Base-by-base conservation (phyloP, 2,113 vertebrate species). In the Corvus moneduloides region DNA sequence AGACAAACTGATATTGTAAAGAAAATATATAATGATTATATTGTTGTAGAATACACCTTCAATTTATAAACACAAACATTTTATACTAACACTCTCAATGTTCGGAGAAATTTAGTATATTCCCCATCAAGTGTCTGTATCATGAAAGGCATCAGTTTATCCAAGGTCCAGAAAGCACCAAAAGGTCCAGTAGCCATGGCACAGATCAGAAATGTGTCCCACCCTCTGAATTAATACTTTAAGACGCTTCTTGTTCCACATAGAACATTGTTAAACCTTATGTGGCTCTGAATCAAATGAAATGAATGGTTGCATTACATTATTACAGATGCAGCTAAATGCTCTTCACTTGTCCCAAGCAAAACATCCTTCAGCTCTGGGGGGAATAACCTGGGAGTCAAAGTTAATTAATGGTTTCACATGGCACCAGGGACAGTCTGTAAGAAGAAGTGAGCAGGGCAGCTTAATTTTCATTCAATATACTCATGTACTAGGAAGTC, bases 291-390 rank as follows among this genome's bases (percentile, higher is more conserved):
- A 95, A 97, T 93, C 80, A 90, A 96, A 90, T 81, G 2, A 94
- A 97, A 97, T 96, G 80, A 95, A 93, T 87, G 87, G 80, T 87
- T 96, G 49, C 61, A 72, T 84, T 75, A 52, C n/a, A 61, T 96
- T 93, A 94, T 94, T 96, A 96, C 48, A 94, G 86, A 87, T 92
- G 93, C 73, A 94, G 84, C 64, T 94, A 87, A 80, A 92, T 61
- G 73, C 28, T 95, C 39, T 59, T 87, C 93, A 28, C 44, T 81
- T 84, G 68, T 77, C 39, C 89, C 52, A 80, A 90, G 86, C 61
- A 90, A 97, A 96, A 95, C 89, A 94, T 56, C 61, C 73, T 84
- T 91, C 76, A 78, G 18, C 80, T 94, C 80, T 87, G 39, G 62
- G 59, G 39, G 83, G 84, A 92, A 84, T 20, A 95, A 92, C 56